Evolutionary conservation across 2,888 invertebrate genomes (phyloP), one percentile per base, ranked within the genome.

Genomic region (Cetonia aurata): DNA sequence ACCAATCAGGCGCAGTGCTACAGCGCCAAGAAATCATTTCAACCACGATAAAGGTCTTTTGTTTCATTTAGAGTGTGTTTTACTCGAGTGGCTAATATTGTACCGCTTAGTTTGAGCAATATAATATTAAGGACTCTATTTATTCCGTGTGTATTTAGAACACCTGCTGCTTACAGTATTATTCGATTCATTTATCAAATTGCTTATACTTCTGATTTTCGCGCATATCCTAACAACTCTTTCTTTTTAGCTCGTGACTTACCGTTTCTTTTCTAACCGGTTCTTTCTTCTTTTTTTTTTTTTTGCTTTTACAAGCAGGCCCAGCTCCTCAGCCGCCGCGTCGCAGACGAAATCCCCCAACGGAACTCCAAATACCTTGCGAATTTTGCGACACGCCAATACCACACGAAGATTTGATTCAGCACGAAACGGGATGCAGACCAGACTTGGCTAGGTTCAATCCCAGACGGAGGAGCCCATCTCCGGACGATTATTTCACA

Each of bases 331-430:
- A 87, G 12, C 87, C 87, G 81, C 77, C 72, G 72, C 86, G 31
- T 81, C 84, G 37, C 82, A 82, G 67, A 83, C 71, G 87, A 0
- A 88, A 89, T 71, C 88, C 87, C 57, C 85, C 88, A 0, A 87
- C 88, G 6, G 83, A 83, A 73, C 73, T 84, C 46, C 77, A 80
- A 37, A 85, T 87, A 42, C 89, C 88, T 0, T 89, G 89, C 78
- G 88, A 88, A 80, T 88, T 88, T 77, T 89, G 89, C 78, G 79
- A 84, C 57, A 84, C 85, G 41, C 85, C 87, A 25, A 84, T 88
- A 44, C 87, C 87, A 1, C 85, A 86, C 72, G 85, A 86, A 69
- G 83, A 86, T 48, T 79, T 88, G 15, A 84, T 88, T 62, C 81
- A 86, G 57, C 88, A 88, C 77, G 87, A 88, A 73, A 83, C 83